These are phyloP conservation scores for Formicarius rufipectus DNA, from an alignment of 2,113 vertebrate genomes.

Conservation along the genomic window DNA sequence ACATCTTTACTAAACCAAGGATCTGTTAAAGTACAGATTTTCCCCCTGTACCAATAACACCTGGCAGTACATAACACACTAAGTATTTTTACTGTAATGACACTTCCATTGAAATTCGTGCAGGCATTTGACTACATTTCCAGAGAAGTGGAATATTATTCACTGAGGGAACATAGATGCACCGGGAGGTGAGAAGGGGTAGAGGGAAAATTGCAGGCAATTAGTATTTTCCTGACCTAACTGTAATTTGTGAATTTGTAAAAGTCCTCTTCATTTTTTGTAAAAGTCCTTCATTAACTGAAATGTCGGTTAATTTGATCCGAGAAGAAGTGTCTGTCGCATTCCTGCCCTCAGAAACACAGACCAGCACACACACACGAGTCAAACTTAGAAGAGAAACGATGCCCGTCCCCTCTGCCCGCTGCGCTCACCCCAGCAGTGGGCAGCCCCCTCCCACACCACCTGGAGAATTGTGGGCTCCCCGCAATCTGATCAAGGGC, in stretches of 20 bases:
- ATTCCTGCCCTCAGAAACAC: not conserved
- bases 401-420: not conserved
- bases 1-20: slow-evolving; percentile 40
- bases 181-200: not conserved
- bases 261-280: slow-evolving; percentile 2
- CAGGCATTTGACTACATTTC: not conserved
- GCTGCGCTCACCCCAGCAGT: accelerated
- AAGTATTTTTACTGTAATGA: slow-evolving; percentile 3
- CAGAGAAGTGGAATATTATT: slow-evolving; percentile 19
- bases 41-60: not conserved
- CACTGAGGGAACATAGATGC: not conserved
- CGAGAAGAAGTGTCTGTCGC: not conserved
- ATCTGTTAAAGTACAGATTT: slow-evolving; percentile 33
- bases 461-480: not conserved
- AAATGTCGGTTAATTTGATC: not conserved
- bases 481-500: not conserved
- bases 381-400: not conserved
- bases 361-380: accelerated
- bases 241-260: slow-evolving; percentile 12
- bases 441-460: not conserved
- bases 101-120: slow-evolving; percentile 8
- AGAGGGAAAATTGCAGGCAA: slow-evolving; percentile 19
- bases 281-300: not conserved
- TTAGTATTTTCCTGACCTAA: slow-evolving; percentile 44
- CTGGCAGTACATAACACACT: not conserved